Evolutionary conservation across 2,888 invertebrate species (phyloP), one percentile per base, ranked within the genome.

Genomic region (Ochropleura leucogaster): DNA sequence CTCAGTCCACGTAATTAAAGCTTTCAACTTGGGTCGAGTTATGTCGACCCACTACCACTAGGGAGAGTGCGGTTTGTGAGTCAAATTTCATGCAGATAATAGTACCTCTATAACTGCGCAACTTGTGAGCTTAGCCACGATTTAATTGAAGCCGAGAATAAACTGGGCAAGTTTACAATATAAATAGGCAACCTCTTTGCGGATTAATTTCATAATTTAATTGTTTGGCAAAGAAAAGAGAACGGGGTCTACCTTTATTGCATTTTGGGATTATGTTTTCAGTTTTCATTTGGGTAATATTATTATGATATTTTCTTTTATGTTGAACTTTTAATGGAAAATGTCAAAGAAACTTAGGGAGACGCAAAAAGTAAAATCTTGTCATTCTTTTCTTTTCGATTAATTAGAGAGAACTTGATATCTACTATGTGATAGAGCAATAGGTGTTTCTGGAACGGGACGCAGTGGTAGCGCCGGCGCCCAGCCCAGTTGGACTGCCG

Each of bases 11-110:
- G 93, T 95, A 96, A 96, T 96, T 96, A 95, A 95, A 94, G 94
- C 95, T 94, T 94, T 95, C 95, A 94, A 93, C 93, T 93, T 91
- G 93, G 94, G 93, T 92, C 95, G 94, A 95, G 94, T 94, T 95
- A 94, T 95, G 93, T 93, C 93, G 91, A 92, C 93, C 94, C 92
- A 91, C 93, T 89, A 90, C 92, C 92, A 91, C 92, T 87, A 89
- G 91, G 90, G 92, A 90, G 90, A 89, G 90, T 94, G 95, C 90
- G 95, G 95, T 94, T 94, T 93, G 92, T 85, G 94, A 95, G 93
- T 94, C 94, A 94, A 96, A 96, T 95, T 95, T 95, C 93, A 95
- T 94, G 93, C 93, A 94, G 93, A 95, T 95, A 95, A 94, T 93
- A 93, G 93, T 90, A 89, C 93, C 93, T 92, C 92, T 93, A 92